Evolutionary conservation across 2,113 vertebrate species (phyloP), one percentile per base, ranked within the genome.

Genomic region (Calyptomena viridis): DNA sequence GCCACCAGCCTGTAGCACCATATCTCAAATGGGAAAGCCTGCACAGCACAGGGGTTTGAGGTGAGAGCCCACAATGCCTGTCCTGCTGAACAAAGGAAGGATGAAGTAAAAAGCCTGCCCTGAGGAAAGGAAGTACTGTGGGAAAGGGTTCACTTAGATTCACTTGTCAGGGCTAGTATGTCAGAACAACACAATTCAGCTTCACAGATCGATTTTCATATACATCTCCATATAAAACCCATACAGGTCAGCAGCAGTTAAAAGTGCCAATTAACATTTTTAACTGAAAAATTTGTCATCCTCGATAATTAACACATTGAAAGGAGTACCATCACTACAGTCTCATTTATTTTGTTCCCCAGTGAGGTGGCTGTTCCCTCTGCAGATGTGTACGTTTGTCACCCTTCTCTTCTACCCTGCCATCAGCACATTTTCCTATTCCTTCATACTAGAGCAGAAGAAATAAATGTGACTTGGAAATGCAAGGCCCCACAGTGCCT

Each of bases 271-370:
- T 47, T 72, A 71, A 59, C 5, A 13, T n/a, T 64, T 76, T 52
- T 19, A n/a, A 64, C 15, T 14, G 15, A 83, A 73, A 77, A 56
- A 44, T 4, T 3, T 30, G 24, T 22, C 67, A 31, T 30, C 30
- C 2, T 8, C 0, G 0, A 5, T 24, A 33, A 40, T n/a, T n/a
- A 58, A 21, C 23, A 5, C 1, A 0, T 2, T 24, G 10, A 6
- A 33, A 53, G 50, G 17, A 68, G 27, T 24, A 49, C 28, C 37
- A 27, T 8, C 28, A 27, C 8, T 0, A 1, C 47, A 20, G 1
- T 12, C 33, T 39, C 14, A 19, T 27, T 44, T 9, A 6, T 39
- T 53, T 78, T n/a, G 25, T 9, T 44, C 7, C 56, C 27, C 27
- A 9, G 1, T 3, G 37, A 40, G 5, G 18, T 28, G 30, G 24